Evolutionary conservation across 2,797 vertebrate genomes (phyloP), one percentile per base, ranked within the genome.

Genomic region (Staurois parvus): DNA sequence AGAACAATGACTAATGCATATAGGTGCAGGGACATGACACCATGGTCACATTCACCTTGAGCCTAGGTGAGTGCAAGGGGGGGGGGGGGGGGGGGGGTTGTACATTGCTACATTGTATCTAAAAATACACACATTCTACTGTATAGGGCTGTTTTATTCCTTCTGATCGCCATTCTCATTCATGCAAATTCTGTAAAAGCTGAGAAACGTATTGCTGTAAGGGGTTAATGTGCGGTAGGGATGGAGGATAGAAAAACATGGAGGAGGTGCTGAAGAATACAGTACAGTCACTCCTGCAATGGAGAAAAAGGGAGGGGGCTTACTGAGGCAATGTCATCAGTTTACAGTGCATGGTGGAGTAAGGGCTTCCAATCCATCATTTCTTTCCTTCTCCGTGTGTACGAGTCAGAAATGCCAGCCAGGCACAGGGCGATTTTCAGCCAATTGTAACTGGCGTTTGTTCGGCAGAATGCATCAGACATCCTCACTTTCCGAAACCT

Each of bases 251-350:
- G 10, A 62, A 40, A 62, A 48, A 56, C 45, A 83, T 86, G 81
- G 85, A 82, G 85, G 81, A 83, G 80, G 80, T 79, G 69, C 68
- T 72, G 68, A 72, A 32, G 56, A 68, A 79, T 74, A 83, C 80
- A 86, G 80, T 81, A 45, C 75, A 81, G 73, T 72, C 68, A 70
- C 62, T 81, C 67, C 84, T 45, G 84, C 85, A 87, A 87, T 83
- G 59, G 80, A 79, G 81, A 80, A 79, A 70, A 77, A 73, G 76
- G 85, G 56, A 52, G 85, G 77, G 77, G 80, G 59, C 56, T n/a
- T 34, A 56, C 42, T 29, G 68, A 42, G 72, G 75, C 84, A 86
- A 86, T 86, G 84, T 82, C 79, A 77, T 82, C 73, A 76, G 78
- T 83, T 64, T 79, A 62, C 79, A 81, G 48, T 72, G 67, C 29